Conservation (phyloP, 1,140 invertebrate species). For the Scaptomyza graminum region DNA sequence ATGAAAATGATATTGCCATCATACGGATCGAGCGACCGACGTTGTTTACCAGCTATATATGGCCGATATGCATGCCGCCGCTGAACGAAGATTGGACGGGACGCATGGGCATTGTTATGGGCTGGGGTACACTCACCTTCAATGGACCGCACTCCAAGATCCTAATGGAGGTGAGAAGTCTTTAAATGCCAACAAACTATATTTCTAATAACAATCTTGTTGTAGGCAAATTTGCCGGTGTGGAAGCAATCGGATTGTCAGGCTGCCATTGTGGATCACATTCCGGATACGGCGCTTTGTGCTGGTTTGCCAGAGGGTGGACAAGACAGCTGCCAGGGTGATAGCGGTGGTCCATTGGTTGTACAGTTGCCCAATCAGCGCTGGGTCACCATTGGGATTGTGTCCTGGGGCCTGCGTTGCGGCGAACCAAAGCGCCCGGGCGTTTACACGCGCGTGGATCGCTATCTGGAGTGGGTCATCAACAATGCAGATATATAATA, state of each 20-base stretch:
- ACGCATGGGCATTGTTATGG: slow-evolving; percentile 88
- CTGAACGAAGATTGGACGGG: slow-evolving; percentile 86
- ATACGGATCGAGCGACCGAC: slow-evolving; percentile 88
- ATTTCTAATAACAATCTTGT: background rate
- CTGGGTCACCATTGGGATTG: slow-evolving; percentile 92
- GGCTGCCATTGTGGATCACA: slow-evolving; percentile 86
- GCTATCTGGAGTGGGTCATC: slow-evolving; percentile 90
- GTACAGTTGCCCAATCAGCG: slow-evolving; percentile 88
- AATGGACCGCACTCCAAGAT: slow-evolving; percentile 88
- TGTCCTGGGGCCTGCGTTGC: slow-evolving; percentile 91
- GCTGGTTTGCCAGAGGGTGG: slow-evolving; percentile 89
- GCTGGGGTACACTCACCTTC: slow-evolving; percentile 90
- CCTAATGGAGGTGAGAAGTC: slow-evolving; percentile 88
- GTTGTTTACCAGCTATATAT: slow-evolving; percentile 90
- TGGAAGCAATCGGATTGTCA: slow-evolving; percentile 90
- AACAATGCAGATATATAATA: slow-evolving; percentile 85
- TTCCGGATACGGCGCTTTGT: slow-evolving; percentile 88
- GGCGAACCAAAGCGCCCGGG: slow-evolving; percentile 88
- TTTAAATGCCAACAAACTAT: background rate
- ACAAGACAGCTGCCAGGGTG: slow-evolving; percentile 92
- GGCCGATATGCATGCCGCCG: slow-evolving; percentile 93
- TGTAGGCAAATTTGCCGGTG: slow-evolving; percentile 88
- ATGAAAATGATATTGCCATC: slow-evolving; percentile 93
- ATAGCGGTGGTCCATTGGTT: slow-evolving; percentile 93
- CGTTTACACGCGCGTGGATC: slow-evolving; percentile 89